Conservation (phyloP, 2,113 vertebrate genomes). For the Mohoua ochrocephala region DNA sequence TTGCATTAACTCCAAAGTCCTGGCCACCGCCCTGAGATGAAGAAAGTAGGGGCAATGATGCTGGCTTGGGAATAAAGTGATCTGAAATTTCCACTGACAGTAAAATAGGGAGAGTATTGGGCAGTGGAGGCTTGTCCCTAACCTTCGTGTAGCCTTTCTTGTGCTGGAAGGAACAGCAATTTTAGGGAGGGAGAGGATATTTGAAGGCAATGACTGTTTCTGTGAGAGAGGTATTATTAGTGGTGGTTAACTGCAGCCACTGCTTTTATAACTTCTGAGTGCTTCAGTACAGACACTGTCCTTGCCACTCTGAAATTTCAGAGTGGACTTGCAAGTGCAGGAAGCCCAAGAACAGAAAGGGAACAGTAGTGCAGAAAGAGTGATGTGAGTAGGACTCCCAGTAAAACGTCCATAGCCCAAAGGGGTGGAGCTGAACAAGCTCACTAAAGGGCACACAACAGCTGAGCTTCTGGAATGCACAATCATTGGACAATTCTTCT, state of each 20-base stretch:
- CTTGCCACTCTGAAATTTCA: constrained; percentile 7
- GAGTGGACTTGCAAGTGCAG: neutral
- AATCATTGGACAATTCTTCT: neutral
- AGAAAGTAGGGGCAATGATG: constrained; percentile 14
- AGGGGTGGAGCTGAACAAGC: neutral
- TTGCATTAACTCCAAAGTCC: constrained; percentile 37
- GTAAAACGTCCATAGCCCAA: neutral
- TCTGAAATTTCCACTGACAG: constrained; percentile 56
- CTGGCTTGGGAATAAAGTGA: constrained; percentile 52
- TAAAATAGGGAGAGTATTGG: constrained; percentile 30
- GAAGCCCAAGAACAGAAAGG: neutral
- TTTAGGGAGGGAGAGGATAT: constrained; percentile 46
- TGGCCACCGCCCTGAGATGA: neutral
- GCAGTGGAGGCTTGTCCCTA: constrained; percentile 49
- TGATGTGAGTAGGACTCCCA: neutral
- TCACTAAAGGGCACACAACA: neutral
- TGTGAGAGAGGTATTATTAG: constrained; percentile 23
- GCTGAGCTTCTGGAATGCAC: neutral
- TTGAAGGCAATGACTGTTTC: constrained; percentile 27
- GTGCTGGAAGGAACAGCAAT: constrained; percentile 42
- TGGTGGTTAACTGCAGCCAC: constrained; percentile 34
- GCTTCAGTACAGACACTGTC: neutral
- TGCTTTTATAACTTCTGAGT: constrained; percentile 30
- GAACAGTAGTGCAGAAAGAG: neutral
- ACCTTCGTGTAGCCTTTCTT: constrained; percentile 13